A percentile compares a stretch with the other conserved stretches of the same genome.
phyloP scores from a whole-genome alignment of 2,113 vertebrate genomes.

The Thoracochromis brauschi region DNA sequence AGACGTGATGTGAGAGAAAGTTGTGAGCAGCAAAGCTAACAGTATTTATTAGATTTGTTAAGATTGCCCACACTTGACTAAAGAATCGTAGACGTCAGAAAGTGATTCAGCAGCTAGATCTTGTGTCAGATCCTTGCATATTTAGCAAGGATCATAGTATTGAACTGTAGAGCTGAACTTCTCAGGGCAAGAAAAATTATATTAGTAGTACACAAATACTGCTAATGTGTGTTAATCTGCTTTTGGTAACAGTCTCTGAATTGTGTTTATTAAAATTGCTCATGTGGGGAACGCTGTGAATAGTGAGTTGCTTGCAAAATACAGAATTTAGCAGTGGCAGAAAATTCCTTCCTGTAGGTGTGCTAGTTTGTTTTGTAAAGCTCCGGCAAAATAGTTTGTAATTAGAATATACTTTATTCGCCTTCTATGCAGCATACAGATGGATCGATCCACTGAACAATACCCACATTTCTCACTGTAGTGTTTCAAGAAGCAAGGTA shows the following conservation, averaged over 20 bases:
- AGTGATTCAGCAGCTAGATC: not conserved
- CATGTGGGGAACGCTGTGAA: not conserved
- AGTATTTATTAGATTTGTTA: not conserved
- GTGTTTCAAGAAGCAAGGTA: slow-evolving; percentile 13
- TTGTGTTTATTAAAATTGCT: not conserved
- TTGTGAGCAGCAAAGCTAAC: not conserved
- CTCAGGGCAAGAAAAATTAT: not conserved
- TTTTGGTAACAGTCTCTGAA: not conserved
- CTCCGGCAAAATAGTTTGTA: not conserved
- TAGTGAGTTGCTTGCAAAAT: not conserved
- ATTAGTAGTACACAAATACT: not conserved
- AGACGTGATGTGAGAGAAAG: not conserved
- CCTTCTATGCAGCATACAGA: not conserved
- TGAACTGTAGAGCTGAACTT: not conserved
- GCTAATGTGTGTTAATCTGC: not conserved
- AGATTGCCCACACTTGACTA: not conserved
- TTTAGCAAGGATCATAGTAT: slow-evolving; percentile 31
- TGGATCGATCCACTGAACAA: slow-evolving; percentile 27
- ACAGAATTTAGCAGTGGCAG: not conserved
- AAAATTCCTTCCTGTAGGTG: not conserved
- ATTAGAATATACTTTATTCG: slow-evolving; percentile 10
- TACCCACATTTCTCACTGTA: slow-evolving; percentile 10
- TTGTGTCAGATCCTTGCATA: not conserved
- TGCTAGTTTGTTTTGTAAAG: not conserved
- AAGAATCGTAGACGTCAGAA: not conserved